These are phyloP conservation scores for Sylvilagus floridanus DNA, from an alignment of 2,797 vertebrate species.

Conservation along the genomic window DNA sequence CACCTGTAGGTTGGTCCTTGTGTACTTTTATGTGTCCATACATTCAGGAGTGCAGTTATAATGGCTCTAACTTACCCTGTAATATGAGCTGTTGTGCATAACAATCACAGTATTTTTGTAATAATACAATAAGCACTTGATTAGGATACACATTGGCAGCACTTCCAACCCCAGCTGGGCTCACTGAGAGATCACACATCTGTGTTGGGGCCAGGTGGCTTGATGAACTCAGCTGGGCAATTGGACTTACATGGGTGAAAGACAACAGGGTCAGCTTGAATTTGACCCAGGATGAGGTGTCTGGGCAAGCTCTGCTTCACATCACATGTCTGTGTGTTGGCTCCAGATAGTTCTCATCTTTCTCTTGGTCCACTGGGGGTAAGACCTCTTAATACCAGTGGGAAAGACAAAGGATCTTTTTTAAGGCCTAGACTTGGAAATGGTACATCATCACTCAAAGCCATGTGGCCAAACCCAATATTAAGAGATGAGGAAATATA, in stretches of 20 bases:
- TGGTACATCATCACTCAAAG: not conserved
- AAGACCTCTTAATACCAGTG: not conserved
- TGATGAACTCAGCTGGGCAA: not conserved
- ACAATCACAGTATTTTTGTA: conserved; percentile 9
- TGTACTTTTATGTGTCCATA: not conserved
- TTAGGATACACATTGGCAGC: not conserved
- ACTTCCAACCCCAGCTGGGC: not conserved
- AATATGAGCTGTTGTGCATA: not conserved
- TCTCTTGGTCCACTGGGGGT: not conserved
- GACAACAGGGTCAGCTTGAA: not conserved
- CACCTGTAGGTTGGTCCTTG: not conserved
- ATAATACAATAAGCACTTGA: not conserved
- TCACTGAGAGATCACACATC: conserved; percentile 3
- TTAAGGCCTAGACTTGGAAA: not conserved
- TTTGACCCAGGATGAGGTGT: not conserved
- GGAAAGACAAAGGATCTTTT: not conserved
- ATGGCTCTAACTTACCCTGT: not conserved
- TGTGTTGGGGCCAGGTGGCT: not conserved
- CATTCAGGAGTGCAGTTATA: not conserved
- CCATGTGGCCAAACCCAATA: not conserved
- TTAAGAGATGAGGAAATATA: not conserved
- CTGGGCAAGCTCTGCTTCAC: not conserved
- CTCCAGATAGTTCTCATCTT: not conserved
- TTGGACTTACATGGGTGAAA: not conserved
- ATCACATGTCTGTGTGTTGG: not conserved